These are phyloP conservation scores for Epinephelus cyanopodus DNA, from an alignment of 2,113 vertebrate species.

Conservation along the genomic window DNA sequence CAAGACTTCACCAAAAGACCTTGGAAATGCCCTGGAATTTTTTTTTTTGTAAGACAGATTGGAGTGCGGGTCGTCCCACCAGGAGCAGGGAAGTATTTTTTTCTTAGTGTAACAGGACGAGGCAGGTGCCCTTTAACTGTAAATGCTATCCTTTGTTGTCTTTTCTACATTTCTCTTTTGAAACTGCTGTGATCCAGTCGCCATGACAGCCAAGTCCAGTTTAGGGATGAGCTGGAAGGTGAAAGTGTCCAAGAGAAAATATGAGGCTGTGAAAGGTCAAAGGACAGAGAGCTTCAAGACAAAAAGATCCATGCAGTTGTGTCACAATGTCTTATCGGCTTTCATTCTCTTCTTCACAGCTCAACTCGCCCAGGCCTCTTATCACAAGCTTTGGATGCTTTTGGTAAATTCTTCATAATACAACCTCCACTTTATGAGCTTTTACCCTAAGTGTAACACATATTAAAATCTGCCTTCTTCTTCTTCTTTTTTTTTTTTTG, in stretches of 20 bases:
- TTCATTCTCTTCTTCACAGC: conserved; percentile 71
- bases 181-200: conserved; percentile 23
- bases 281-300: background rate
- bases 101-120: background rate
- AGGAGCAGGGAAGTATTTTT: background rate
- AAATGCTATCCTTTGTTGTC: conserved; percentile 46
- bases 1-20: background rate
- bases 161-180: conserved; percentile 21
- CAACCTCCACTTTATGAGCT: background rate
- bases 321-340: background rate
- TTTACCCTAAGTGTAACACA: background rate
- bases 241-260: background rate
- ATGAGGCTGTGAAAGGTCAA: background rate
- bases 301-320: background rate
- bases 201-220: background rate
- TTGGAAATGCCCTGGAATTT: background rate
- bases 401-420: conserved; percentile 82
- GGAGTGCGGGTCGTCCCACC: background rate
- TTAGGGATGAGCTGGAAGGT: background rate
- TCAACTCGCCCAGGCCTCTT: conserved; percentile 75
- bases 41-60: background rate
- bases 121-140: conserved; percentile 55
- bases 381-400: conserved; percentile 90
- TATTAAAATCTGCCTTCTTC: background rate
- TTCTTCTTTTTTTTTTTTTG: background rate